Evolutionary conservation across 2,113 vertebrate species (phyloP), one percentile per base, ranked within the genome.

Genomic region (Gulo gulo): DNA sequence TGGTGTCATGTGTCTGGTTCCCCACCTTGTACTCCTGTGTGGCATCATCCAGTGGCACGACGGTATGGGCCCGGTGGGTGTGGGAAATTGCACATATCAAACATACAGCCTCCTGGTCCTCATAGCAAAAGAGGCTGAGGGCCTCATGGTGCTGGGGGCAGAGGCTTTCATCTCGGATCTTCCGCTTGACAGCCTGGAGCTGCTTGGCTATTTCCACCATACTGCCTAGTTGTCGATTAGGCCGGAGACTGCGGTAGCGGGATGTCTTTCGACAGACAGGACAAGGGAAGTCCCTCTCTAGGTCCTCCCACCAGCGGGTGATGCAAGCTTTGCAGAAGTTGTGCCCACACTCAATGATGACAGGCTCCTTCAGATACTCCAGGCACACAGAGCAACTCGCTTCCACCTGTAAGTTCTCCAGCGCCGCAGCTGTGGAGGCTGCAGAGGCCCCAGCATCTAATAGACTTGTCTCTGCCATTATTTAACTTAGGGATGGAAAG

Each of bases 161-260:
- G 89, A 98, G 97, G 39, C 98, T 98, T 80, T 99, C 98, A 34
- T 98, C 98, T 73, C 98, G 97, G 69, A 97, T 97, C 97, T 97
- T 97, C 42, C 95, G 97, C 18, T 98, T 99, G 95, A 99, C 99
- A 57, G 99, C 98, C 94, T 99, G 98, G 18, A 99, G 99, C 61
- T 99, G 99, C 95, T 99, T 99, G 98, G 99, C 99, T 91, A 99
- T 99, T 98, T 99, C 99, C 88, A 99, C 99, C 73, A 99, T 99
- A 98, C 99, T 99, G 98, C 99, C 99, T 36, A 99, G 99, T 4
- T 99, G 99, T 69, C 99, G 99, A 96, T 99, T 99, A 94, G 99
- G 99, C 61, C 99, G 98, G 96, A 99, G 99, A 97, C 98, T 99
- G 81, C 99, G 99, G n/a, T 99, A 99, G 0, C 98, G 98, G 82